Base-by-base conservation (phyloP, 2,888 invertebrate species). In the Stomorhina lunata region DNA sequence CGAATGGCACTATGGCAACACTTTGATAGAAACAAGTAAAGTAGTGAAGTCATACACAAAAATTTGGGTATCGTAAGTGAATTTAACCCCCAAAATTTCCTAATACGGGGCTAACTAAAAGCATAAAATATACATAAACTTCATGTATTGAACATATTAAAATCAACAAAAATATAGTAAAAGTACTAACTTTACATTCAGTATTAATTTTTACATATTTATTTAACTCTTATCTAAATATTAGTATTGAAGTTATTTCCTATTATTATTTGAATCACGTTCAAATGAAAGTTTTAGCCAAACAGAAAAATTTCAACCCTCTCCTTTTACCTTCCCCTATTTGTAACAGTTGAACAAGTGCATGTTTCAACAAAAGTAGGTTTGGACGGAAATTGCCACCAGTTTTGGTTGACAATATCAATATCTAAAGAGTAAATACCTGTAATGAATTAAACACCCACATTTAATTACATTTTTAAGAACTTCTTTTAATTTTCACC, bases 1-100 rank as follows among this genome's bases (percentile, higher is more conserved):
- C 77, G 50, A 81, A 25, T 25, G 72, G 57, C 59, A 45, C 81
- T 76, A 81, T 77, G 81, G 77, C 59, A 81, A 81, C 81, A 81
- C 66, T 72, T 66, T 65, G 37, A 9, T n/a, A 37, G 1, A 2
- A 53, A 45, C 61, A 73, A 80, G 80, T 69, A n/a, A n/a, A n/a
- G 68, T 37, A 45, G 50, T 76, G 68, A 48, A 69, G 48, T 69
- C 55, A 76, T 63, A 22, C 53, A 22, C 29, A 9, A 45, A 27
- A 65, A 72, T 50, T 57, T 76, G 80, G 80, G 80, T 68, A n/a
- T n/a, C 68, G 69, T 55, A 59, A 61, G 17, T 25, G 6, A 57
- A 69, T 25, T 40, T 45, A 59, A 57, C 25, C 57, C 9, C 69
- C 27, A 12, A 57, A 59, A 59, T 25, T 29, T 25, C 37, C 59